Percentiles rank a stretch among this genome's conserved stretches.
Conservation (phyloP, 1,140 invertebrate species). For the Musca vetustissima region DNA sequence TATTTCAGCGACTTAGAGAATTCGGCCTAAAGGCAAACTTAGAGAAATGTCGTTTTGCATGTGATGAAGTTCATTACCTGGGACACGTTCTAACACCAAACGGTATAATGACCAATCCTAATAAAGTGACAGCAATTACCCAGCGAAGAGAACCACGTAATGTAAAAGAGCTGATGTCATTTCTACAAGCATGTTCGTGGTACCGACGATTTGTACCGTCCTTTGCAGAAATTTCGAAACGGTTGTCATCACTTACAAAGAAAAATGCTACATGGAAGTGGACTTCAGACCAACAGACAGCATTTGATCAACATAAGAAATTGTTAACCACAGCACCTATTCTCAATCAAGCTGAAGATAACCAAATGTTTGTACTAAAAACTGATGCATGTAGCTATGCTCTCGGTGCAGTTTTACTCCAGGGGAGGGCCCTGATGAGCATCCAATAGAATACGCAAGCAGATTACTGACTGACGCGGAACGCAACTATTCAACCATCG, state of each 20-base stretch:
- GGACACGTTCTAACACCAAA: slow-evolving; percentile 30
- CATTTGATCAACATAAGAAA: slow-evolving; percentile 41
- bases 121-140: slow-evolving; percentile 21
- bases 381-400: slow-evolving; percentile 49
- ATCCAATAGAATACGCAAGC: slow-evolving; percentile 47
- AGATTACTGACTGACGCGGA: slow-evolving; percentile 2
- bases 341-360: slow-evolving; percentile 43
- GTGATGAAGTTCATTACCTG: slow-evolving; percentile 24
- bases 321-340: too few relatives aligned
- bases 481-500: slow-evolving; percentile 37
- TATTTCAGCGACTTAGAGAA: slow-evolving; percentile 17
- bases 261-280: slow-evolving; percentile 30
- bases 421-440: slow-evolving; percentile 33
- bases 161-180: slow-evolving; percentile 29
- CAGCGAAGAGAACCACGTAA: slow-evolving; percentile 5
- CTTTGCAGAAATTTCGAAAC: slow-evolving; percentile 7
- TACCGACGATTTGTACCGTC: slow-evolving; percentile 32
- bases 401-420: slow-evolving; percentile 45
- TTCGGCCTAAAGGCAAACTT: slow-evolving; percentile 30
- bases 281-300: slow-evolving; percentile 36
- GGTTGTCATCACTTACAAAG: slow-evolving; percentile 15
- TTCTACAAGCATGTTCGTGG: slow-evolving; percentile 33
- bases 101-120: slow-evolving; percentile 31
- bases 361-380: slow-evolving; percentile 41
- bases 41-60: slow-evolving; percentile 24